Base-by-base conservation (phyloP, 2,113 vertebrate species). In the Psettodes erumei region DNA sequence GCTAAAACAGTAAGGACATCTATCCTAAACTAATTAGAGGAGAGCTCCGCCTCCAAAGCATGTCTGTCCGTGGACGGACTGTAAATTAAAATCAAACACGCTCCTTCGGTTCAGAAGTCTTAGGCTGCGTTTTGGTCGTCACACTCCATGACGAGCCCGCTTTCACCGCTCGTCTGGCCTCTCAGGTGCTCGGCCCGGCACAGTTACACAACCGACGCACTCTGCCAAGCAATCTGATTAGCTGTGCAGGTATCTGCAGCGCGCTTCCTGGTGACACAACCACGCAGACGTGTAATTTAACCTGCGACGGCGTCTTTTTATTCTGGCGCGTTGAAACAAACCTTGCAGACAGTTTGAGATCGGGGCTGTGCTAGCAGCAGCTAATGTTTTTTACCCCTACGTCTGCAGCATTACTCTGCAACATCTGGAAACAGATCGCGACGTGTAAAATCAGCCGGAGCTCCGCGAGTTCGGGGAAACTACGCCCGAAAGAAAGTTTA, bases 131-230 rank as follows among this genome's bases (percentile, higher is more conserved):
- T 50, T 69, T 48, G 8, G 8, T 30, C 9, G 15, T 45, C 21
- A 35, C 5, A 13, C 6, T 23, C 42, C 37, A 0, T 42, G 30
- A 32, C 16, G 42, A n/a, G 6, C 18, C 15, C 6, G n/a, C n/a
- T n/a, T n/a, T n/a, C n/a, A n/a, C n/a, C n/a, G n/a, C n/a, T n/a
- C n/a, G n/a, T n/a, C n/a, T n/a, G n/a, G n/a, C n/a, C n/a, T n/a
- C 43, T 55, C 28, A 19, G 38, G 10, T 48, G 53, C 61, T 65
- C 68, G 6, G 67, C n/a, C 61, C 71, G 38, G 67, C 60, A 79
- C 61, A 0, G 19, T 84, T 84, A 81, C 62, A 81, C 85, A 87
- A 76, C 81, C 35, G 48, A 58, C 30, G 6, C 77, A 70, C 48
- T 59, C 1, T 69, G 54, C 0, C 47, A 56, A 53, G 56, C 40